These are phyloP conservation scores for Lasioglossum morio DNA, from an alignment of 2,888 invertebrate species.

Conservation along the genomic window DNA sequence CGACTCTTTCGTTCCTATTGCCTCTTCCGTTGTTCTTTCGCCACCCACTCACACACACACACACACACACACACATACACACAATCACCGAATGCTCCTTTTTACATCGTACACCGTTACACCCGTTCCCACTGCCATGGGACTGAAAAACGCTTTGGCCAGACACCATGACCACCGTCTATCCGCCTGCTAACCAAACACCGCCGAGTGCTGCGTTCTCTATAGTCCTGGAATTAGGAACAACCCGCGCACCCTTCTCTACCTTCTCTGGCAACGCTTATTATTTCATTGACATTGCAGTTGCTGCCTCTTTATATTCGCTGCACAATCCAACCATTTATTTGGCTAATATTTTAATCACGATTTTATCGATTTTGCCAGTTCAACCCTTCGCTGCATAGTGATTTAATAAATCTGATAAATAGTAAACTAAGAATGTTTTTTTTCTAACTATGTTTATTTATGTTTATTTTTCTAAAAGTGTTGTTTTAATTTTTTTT, in stretches of 20 bases:
- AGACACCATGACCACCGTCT: conserved; percentile 12
- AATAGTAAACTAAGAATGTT: too few species aligned
- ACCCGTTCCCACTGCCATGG: background rate
- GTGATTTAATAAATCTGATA: too few species aligned
- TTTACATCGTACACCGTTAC: background rate
- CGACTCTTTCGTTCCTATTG: conserved; percentile 26
- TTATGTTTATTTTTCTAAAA: too few species aligned
- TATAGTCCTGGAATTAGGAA: background rate
- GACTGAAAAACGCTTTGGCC: conserved; percentile 31
- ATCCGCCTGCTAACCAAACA: conserved; percentile 41
- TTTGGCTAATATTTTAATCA: too few species aligned
- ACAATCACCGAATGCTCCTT: background rate
- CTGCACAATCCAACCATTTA: too few species aligned
- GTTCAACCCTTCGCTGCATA: too few species aligned
- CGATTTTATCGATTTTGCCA: too few species aligned
- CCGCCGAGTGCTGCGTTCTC: background rate
- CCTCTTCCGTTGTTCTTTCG: conserved; percentile 19
- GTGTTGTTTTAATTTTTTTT: too few species aligned
- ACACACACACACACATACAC: background rate
- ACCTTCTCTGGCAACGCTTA: background rate
- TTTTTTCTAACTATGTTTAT: too few species aligned
- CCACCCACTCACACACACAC: background rate
- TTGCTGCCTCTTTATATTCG: too few species aligned
- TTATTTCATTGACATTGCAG: too few species aligned
- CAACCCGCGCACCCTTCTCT: background rate